Evolutionary conservation across 2,113 vertebrate genomes (phyloP).

Genomic region (Daubentonia madagascariensis): DNA sequence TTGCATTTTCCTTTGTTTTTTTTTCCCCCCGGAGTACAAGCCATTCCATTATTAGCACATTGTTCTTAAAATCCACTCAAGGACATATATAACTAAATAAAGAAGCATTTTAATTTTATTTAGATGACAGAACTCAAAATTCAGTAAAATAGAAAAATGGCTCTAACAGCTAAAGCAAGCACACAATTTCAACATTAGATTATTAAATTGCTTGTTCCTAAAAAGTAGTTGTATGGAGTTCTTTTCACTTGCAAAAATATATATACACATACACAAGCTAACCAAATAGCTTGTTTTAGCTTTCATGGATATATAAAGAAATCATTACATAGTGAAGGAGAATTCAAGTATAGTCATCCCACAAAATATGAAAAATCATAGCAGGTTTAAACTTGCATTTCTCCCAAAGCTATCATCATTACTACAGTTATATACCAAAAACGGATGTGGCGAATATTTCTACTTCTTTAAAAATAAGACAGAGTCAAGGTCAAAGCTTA

Average conservation of each 20-base stretch:
- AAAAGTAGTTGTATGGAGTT: background rate
- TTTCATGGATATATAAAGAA: background rate
- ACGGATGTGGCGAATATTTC: background rate
- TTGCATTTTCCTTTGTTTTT: background rate
- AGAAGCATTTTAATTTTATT: slow-evolving; percentile 2
- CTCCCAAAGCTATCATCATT: background rate
- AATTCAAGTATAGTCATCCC: background rate
- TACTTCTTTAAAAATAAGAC: slow-evolving; percentile 5
- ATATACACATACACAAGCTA: background rate
- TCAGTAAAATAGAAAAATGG: background rate
- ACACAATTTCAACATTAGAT: background rate
- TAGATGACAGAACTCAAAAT: slow-evolving; percentile 26
- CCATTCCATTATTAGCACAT: background rate
- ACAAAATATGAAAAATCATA: slow-evolving; percentile 15
- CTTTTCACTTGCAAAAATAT: background rate
- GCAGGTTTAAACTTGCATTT: background rate
- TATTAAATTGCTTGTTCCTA: slow-evolving; percentile 3
- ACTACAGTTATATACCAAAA: background rate
- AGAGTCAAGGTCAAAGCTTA: slow-evolving; percentile 29
- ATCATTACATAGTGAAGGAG: background rate
- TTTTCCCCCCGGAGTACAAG: background rate
- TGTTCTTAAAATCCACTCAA: background rate
- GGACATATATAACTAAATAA: background rate
- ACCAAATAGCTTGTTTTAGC: background rate
- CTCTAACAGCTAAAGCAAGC: slow-evolving; percentile 1